Evolutionary conservation across 2,797 vertebrate genomes (phyloP), one percentile per base, ranked within the genome.

Genomic region (Tinamus major): DNA sequence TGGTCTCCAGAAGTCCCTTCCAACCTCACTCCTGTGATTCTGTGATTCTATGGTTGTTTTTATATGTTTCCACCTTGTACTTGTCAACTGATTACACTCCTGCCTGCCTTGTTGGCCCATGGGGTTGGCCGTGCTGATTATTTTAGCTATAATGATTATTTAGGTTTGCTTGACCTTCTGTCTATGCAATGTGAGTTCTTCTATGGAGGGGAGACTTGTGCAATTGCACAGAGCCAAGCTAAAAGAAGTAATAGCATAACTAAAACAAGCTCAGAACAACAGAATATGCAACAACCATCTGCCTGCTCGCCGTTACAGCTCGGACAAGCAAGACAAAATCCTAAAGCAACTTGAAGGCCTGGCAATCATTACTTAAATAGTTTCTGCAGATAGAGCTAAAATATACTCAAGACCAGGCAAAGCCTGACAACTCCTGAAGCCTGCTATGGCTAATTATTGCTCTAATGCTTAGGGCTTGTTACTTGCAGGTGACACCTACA

Each of bases 291-390:
- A 4, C 14, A 48, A 55, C 17, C 14, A 14, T 19, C 41, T 49
- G 48, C 31, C 39, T 11, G 23, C 46, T 37, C 48, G 10, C 48
- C 23, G 18, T 51, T 56, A 48, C 67, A 37, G 37, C 63, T 81
- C 0, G 0, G 49, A 41, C 44, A 37, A 85, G 33, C 55, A 86
- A 74, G 1, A 0, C 1, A 1, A 18, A 49, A 51, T 31, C 69
- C 37, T 9, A 42, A n/a, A 81, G 49, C 35, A 81, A 72, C 44
- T 4, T 24, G 21, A 37, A 75, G 79, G 18, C 55, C 55, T 8
- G 41, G 49, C 24, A 65, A 6, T 82, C 67, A 13, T 9, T 55
- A 29, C 72, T 90, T 59, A 67, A 75, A 59, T 55, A n/a, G n/a
- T 37, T 69, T 78, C 29, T 44, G 5, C 14, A 19, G 56, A 65